phyloP scores from a whole-genome alignment of 2,797 vertebrate species.

The Poecilia velifera region DNA sequence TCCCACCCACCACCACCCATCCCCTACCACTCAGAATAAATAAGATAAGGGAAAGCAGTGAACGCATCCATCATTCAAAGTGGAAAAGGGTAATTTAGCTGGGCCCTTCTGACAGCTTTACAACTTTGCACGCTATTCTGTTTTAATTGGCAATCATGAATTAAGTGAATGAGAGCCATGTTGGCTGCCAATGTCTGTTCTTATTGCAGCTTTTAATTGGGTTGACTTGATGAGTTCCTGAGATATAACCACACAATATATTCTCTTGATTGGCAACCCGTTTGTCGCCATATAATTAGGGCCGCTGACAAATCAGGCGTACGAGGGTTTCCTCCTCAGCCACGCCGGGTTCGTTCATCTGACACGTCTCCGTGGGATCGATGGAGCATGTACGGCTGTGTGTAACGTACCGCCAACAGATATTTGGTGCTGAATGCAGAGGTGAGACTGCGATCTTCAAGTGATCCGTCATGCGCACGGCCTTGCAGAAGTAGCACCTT shows the following conservation, averaged over 20 bases:
- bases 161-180: constrained; percentile 82
- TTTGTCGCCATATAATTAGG: constrained; percentile 83
- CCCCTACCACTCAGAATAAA: constrained; percentile 70
- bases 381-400: constrained; percentile 25
- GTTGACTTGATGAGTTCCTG: constrained; percentile 82
- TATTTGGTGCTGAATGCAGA: constrained; percentile 11
- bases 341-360: constrained; percentile 25
- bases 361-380: constrained; percentile 13
- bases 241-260: constrained; percentile 84
- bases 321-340: constrained; percentile 52
- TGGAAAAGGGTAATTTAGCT: constrained; percentile 83
- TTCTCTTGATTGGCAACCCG: constrained; percentile 82
- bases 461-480: not conserved
- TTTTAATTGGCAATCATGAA: constrained; percentile 87
- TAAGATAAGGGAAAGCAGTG: constrained; percentile 78
- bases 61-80: constrained; percentile 83
- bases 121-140: constrained; percentile 81
- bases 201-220: constrained; percentile 84
- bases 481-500: not conserved
- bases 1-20: constrained; percentile 16
- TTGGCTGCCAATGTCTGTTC: constrained; percentile 73
- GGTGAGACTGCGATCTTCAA: constrained; percentile 10
- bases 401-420: constrained; percentile 19
- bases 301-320: constrained; percentile 71
- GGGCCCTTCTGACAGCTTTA: constrained; percentile 82